phyloP scores from a whole-genome alignment of 2,888 invertebrate species.

The Eupithecia inturbata region DNA sequence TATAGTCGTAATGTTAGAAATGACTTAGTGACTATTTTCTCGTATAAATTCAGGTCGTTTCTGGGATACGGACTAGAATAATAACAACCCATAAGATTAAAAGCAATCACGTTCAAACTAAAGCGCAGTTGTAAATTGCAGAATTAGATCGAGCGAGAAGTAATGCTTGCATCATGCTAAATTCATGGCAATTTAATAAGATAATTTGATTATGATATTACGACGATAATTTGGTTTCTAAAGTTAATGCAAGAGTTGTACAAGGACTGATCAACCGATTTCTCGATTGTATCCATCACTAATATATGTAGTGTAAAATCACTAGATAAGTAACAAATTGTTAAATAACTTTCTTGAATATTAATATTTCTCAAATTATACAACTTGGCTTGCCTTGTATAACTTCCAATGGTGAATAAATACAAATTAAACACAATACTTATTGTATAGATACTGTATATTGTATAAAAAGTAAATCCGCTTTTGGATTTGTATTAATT shows the following conservation, averaged over 20 bases:
- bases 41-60: neutral
- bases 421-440: too few species aligned
- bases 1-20: too few species aligned
- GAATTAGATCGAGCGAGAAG: slow-evolving; percentile 35
- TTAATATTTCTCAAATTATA: too few species aligned
- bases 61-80: neutral
- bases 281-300: neutral
- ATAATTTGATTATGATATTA: slow-evolving; percentile 14
- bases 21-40: neutral
- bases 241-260: slow-evolving; percentile 4
- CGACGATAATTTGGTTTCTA: slow-evolving; percentile 8
- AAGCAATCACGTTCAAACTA: neutral
- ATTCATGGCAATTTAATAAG: slow-evolving; percentile 25
- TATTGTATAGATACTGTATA: too few species aligned
- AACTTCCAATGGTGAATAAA: too few species aligned
- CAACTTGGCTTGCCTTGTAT: too few species aligned
- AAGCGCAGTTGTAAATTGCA: slow-evolving; percentile 24
- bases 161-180: slow-evolving; percentile 29
- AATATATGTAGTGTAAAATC: too few species aligned
- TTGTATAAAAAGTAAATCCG: too few species aligned
- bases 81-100: neutral
- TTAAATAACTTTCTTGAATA: too few species aligned
- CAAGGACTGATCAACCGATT: neutral
- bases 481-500: too few species aligned
- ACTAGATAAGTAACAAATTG: too few species aligned